phyloP scores from a whole-genome alignment of 2,888 invertebrate genomes.

The Notodonta ziczac region DNA sequence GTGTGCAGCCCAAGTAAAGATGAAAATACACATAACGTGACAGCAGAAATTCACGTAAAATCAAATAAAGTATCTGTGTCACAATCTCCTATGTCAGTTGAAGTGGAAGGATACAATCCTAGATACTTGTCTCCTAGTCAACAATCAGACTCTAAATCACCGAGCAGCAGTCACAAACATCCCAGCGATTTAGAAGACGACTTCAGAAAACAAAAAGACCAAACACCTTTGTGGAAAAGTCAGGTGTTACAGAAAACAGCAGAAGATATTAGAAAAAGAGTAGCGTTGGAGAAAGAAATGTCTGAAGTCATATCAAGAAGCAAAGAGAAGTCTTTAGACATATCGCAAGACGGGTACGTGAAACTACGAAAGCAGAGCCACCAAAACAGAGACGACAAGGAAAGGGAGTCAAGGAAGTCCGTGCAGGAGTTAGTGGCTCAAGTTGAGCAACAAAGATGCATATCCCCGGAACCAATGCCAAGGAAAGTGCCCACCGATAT shows the following conservation, averaged over 20 bases:
- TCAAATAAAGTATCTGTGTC: constrained; percentile 69
- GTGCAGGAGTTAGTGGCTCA: constrained; percentile 87
- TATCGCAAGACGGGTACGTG: constrained; percentile 80
- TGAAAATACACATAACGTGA: constrained; percentile 64
- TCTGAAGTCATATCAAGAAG: constrained; percentile 61
- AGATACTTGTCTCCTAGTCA: constrained; percentile 66
- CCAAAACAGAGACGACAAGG: constrained; percentile 46
- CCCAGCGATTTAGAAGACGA: constrained; percentile 61
- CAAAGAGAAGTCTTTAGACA: constrained; percentile 68
- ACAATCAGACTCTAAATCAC: constrained; percentile 66
- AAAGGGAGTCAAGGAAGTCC: constrained; percentile 77
- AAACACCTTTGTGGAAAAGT: constrained; percentile 71
- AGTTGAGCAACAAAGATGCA: constrained; percentile 81
- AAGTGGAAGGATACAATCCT: constrained; percentile 61
- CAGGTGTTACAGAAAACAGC: constrained; percentile 78
- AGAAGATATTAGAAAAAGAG: constrained; percentile 73
- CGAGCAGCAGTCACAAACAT: constrained; percentile 49
- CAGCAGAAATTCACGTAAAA: constrained; percentile 78
- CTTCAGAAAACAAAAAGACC: constrained; percentile 46
- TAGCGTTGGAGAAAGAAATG: constrained; percentile 72
- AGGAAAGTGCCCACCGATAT: constrained; percentile 64
- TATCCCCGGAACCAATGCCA: constrained; percentile 69
- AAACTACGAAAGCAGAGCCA: constrained; percentile 72
- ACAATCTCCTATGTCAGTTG: constrained; percentile 70
- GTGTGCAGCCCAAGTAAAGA: constrained; percentile 45